Base-by-base conservation (phyloP, 1,140 invertebrate genomes). In the Cyrtorhinus lividipennis region DNA sequence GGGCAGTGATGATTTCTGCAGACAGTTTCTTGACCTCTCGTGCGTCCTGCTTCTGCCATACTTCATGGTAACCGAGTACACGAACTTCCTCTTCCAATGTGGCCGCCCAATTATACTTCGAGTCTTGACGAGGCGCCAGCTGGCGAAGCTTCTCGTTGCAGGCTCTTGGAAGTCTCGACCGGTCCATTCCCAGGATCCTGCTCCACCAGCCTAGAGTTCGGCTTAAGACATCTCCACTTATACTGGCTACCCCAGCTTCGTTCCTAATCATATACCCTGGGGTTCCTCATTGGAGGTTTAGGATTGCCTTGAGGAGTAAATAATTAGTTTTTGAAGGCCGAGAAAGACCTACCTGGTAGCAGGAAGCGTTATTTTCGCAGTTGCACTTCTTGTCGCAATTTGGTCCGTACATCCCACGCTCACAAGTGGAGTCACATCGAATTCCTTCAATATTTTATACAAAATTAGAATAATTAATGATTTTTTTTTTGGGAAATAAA, bases 321-420 rank as follows among this genome's bases (percentile, higher is more conserved):
- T n/a, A n/a, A n/a, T n/a, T n/a, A n/a, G n/a, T n/a, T n/a, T n/a
- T n/a, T n/a, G n/a, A n/a, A n/a, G n/a, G n/a, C n/a, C n/a, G n/a
- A n/a, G n/a, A n/a, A n/a, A n/a, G n/a, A n/a, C n/a, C n/a, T 44
- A 44, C 38, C 38, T 44, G 38, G n/a, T 93, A 84, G 75, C 92
- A 96, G n/a, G 87, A 87, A 62, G 86, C 88, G 72, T 89, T 87
- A 73, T 90, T 86, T 66, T 79, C 76, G 75, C 94, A 98, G 68
- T 84, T 80, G 73, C 93, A 95, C 58, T 79, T 75, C 68, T 81
- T 75, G 65, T 81, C 77, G 75, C 93, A 96, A 69, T 85, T 76
- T 57, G 79, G 74, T 48, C 92, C 93, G 75, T 83, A 95, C 68
- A 73, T 80, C 56, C 92, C 92, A 56, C 74, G 71, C 10, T 83